phyloP scores from a whole-genome alignment of 2,113 vertebrate genomes.

The Scomber japonicus region DNA sequence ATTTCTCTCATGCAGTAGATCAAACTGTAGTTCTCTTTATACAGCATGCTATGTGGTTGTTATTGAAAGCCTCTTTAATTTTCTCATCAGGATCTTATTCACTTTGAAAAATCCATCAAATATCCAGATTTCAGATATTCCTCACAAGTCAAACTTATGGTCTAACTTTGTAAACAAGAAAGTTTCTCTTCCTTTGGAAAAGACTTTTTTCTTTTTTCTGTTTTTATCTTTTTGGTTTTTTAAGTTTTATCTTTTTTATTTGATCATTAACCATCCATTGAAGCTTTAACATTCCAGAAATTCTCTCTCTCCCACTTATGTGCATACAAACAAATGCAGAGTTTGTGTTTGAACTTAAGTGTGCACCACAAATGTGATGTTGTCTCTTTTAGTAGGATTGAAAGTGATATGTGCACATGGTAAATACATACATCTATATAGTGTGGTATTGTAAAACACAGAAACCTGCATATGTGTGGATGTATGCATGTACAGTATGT shows the following conservation, averaged over 20 bases:
- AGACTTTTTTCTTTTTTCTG: neutral
- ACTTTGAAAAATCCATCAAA: slow-evolving; percentile 32
- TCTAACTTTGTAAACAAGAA: neutral
- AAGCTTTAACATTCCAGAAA: neutral
- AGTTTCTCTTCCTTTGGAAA: neutral
- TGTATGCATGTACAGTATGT: no score
- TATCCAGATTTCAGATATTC: slow-evolving; percentile 11
- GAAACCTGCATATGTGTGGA: neutral
- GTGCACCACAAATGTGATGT: no score
- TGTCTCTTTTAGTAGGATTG: no score
- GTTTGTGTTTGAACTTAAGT: no score
- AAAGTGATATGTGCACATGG: no score
- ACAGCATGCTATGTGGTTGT: neutral
- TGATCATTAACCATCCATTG: neutral
- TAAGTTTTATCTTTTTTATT: no score
- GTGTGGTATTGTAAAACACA: neutral
- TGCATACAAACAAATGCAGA: no score
- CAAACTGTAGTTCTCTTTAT: slow-evolving; percentile 16
- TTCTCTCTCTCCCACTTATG: no score
- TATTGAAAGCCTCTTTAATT: slow-evolving; percentile 42
- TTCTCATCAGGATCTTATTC: neutral
- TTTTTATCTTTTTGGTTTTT: neutral
- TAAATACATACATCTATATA: no score
- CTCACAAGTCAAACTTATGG: neutral
- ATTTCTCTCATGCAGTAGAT: slow-evolving; percentile 32